Base-by-base conservation (phyloP, 1,140 invertebrate species). In the Drosophila bocqueti region DNA sequence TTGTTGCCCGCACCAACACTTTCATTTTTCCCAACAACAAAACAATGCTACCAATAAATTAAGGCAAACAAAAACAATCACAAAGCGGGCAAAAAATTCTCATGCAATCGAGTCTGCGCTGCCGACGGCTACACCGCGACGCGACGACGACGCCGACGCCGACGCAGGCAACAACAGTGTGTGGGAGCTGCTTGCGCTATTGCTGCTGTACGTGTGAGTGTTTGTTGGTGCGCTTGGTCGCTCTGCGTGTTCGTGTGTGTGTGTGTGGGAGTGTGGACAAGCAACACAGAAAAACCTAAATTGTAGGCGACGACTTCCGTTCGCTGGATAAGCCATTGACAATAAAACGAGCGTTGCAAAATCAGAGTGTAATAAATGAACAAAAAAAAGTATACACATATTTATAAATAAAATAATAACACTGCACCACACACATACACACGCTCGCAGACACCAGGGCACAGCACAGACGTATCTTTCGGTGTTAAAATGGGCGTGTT, bases 241-340 rank as follows among this genome's bases (percentile, higher is more conserved):
- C 43, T 55, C 45, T 43, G 29, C 11, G 43, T 64, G 36, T 24
- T 18, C 24, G 24, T 3, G 24, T 24, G 24, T 24, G 24, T 40
- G 31, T 60, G 46, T 62, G 65, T 47, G 72, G 54, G 58, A 49
- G 45, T 55, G 54, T 74, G 64, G 72, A 58, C 66, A 63, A 75
- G 83, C 76, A 69, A 71, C 79, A 79, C 74, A 79, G 63, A 80
- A 79, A 87, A 87, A 89, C 68, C 57, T 87, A 86, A 84, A 90
- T 89, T 90, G 84, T 87, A 87, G 84, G 84, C 84, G 84, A 89
- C 81, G 66, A 89, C 81, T 89, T 87, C 84, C 84, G 84, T 72
- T 84, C 79, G 78, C 60, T 83, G 83, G 84, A 87, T 87, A 87
- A 87, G 81, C 81, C 63, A 82, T 45, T 52, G 31, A 68, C 61